Percentiles rank a stretch among this genome's conserved stretches.
Evolutionary conservation across 23 tunicate genomes (phyloP).

Genomic region (Trididemnum nubilum): DNA sequence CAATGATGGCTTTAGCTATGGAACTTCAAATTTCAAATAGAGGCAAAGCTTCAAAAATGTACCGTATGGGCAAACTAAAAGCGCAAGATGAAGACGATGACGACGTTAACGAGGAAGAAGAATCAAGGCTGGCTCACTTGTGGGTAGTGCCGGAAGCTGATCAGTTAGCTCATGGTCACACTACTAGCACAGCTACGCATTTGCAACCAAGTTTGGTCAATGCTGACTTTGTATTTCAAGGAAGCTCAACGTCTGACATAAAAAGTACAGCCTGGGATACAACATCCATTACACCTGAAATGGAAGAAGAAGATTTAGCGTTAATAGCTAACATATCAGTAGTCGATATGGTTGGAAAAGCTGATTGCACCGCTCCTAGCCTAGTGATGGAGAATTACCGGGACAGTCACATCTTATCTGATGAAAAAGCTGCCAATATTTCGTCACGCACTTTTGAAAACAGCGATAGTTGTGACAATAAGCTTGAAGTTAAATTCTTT

Average conservation of each 20-base stretch:
- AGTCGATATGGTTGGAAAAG: slow-evolving; percentile 66
- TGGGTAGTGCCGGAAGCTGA: slow-evolving; percentile 79
- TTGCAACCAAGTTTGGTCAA: slow-evolving; percentile 54
- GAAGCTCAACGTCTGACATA: background rate
- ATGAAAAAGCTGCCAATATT: too few relatives aligned
- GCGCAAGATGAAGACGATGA: slow-evolving; percentile 13
- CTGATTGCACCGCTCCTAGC: background rate
- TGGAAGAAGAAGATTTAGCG: slow-evolving; percentile 3
- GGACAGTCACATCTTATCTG: too few relatives aligned
- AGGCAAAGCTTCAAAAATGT: slow-evolving; percentile 72
- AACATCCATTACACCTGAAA: background rate
- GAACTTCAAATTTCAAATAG: slow-evolving; percentile 64
- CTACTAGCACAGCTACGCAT: slow-evolving; percentile 61
- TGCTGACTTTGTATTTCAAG: slow-evolving; percentile 39
- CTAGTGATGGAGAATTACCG: too few relatives aligned
- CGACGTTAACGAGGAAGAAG: background rate
- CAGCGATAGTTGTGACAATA: too few relatives aligned
- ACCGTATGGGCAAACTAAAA: slow-evolving; percentile 48
- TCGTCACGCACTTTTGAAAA: too few relatives aligned
- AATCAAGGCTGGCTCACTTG: slow-evolving; percentile 45
- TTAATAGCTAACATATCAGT: slow-evolving; percentile 37
- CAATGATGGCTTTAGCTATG: slow-evolving; percentile 92
- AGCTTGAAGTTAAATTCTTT: too few relatives aligned
- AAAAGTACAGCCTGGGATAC: background rate
- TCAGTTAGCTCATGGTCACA: background rate